Evolutionary conservation across 2,113 vertebrate genomes (phyloP).

Genomic region (Leuciscus idus): DNA sequence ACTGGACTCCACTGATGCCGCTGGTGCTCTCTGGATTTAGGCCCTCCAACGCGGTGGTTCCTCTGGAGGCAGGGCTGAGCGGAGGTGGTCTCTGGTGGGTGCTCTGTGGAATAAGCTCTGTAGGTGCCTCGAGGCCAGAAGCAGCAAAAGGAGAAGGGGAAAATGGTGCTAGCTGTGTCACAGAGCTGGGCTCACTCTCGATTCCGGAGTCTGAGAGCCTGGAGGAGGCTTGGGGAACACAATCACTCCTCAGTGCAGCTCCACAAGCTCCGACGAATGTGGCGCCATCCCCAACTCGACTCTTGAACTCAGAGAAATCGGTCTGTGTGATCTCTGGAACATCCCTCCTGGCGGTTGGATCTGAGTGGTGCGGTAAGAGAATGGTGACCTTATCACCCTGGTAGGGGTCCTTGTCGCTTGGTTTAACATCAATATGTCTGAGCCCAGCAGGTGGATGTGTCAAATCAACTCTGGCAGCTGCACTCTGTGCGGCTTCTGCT

Average conservation of each 20-base stretch:
- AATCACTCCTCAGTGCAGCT: slow-evolving; percentile 76
- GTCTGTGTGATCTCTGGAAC: slow-evolving; percentile 65
- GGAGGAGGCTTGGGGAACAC: slow-evolving; percentile 82
- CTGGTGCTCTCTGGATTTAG: slow-evolving; percentile 88
- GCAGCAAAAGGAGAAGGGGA: slow-evolving; percentile 69
- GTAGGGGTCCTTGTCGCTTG: slow-evolving; percentile 77
- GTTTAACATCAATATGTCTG: slow-evolving; percentile 73
- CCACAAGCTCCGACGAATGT: slow-evolving; percentile 40
- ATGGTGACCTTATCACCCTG: slow-evolving; percentile 82
- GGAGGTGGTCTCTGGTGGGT: slow-evolving; percentile 76
- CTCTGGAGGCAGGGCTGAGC: slow-evolving; percentile 77
- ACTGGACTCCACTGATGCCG: slow-evolving; percentile 91
- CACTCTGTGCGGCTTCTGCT: slow-evolving; percentile 67
- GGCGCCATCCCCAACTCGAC: slow-evolving; percentile 49
- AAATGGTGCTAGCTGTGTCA: slow-evolving; percentile 81
- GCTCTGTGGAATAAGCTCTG: slow-evolving; percentile 77
- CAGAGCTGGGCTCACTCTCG: slow-evolving; percentile 95
- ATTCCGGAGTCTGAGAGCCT: slow-evolving; percentile 95
- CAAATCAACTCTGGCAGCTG: slow-evolving; percentile 64
- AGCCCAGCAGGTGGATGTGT: slow-evolving; percentile 54
- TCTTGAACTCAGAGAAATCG: slow-evolving; percentile 58
- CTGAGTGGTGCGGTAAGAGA: slow-evolving; percentile 74
- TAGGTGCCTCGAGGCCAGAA: slow-evolving; percentile 69
- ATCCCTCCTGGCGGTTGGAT: slow-evolving; percentile 59
- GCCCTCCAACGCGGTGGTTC: slow-evolving; percentile 75